Conservation (phyloP, 2,797 vertebrate genomes). For the Scomberomorus guttatus region DNA sequence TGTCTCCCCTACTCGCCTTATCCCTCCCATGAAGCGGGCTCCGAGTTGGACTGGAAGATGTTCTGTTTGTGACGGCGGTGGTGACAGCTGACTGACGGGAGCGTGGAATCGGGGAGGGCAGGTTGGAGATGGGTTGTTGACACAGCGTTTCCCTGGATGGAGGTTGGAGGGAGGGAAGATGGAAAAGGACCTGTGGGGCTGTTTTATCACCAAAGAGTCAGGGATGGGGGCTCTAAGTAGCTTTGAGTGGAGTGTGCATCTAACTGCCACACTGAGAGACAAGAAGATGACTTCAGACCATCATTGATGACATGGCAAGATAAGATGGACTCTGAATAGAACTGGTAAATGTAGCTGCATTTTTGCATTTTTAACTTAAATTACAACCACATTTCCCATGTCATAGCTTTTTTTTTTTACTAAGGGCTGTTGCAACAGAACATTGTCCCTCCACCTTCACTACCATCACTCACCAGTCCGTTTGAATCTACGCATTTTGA, state of each 20-base stretch:
- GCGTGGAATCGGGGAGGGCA: constrained; percentile 35
- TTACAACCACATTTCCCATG: neutral
- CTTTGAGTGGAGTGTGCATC: constrained; percentile 16
- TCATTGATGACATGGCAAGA: constrained; percentile 6
- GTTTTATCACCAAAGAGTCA: constrained; percentile 26
- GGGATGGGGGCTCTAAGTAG: constrained; percentile 7
- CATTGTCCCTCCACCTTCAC: neutral
- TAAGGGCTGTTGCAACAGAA: neutral
- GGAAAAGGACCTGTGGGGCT: constrained; percentile 25
- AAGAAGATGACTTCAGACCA: constrained; percentile 22
- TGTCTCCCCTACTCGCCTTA: constrained; percentile 1
- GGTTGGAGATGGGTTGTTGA: constrained; percentile 56
- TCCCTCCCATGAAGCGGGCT: constrained; percentile 22
- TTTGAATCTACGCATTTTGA: neutral
- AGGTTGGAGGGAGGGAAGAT: constrained; percentile 1
- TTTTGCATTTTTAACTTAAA: neutral
- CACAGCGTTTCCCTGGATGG: constrained; percentile 37
- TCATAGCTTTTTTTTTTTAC: neutral
- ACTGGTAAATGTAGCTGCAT: neutral
- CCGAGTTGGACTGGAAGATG: constrained; percentile 8
- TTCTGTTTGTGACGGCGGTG: constrained; percentile 31
- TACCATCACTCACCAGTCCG: neutral
- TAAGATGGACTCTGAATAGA: neutral
- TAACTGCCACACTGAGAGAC: constrained; percentile 19
- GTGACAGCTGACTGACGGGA: constrained; percentile 63